Conservation (phyloP, 2,113 vertebrate species). For the Fulica atra region DNA sequence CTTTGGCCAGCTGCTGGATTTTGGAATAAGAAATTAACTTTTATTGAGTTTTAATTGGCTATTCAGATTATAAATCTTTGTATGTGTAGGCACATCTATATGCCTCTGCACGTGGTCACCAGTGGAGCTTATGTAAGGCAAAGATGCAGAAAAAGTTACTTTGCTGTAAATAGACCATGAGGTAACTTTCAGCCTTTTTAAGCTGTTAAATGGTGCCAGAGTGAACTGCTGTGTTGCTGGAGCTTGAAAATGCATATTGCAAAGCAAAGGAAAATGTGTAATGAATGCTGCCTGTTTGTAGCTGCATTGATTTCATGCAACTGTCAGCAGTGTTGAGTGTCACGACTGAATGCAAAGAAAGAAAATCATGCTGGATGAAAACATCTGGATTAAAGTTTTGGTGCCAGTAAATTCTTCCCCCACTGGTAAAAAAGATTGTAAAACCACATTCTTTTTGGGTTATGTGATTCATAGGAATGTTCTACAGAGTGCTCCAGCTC, state of each 20-base stretch:
- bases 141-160: neutral
- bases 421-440: conserved; percentile 47
- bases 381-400: conserved; percentile 68
- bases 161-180: neutral
- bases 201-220: conserved; percentile 3
- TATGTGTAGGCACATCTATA: neutral
- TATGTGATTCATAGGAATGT: conserved; percentile 56
- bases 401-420: conserved; percentile 64
- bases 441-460: conserved; percentile 52
- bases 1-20: neutral
- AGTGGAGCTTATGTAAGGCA: neutral
- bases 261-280: conserved; percentile 25
- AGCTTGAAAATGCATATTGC: conserved; percentile 28
- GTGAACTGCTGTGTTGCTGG: neutral
- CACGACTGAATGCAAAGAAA: conserved; percentile 52
- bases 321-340: conserved; percentile 1
- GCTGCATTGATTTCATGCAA: conserved; percentile 46
- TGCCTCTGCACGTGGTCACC: neutral
- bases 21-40: neutral
- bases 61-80: neutral
- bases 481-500: conserved; percentile 25
- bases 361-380: conserved; percentile 53
- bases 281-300: conserved; percentile 34
- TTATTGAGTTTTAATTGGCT: neutral
- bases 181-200: conserved; percentile 5